Evolutionary conservation across 1,140 invertebrate genomes (phyloP).

Genomic region (Latrodectus geometricus): DNA sequence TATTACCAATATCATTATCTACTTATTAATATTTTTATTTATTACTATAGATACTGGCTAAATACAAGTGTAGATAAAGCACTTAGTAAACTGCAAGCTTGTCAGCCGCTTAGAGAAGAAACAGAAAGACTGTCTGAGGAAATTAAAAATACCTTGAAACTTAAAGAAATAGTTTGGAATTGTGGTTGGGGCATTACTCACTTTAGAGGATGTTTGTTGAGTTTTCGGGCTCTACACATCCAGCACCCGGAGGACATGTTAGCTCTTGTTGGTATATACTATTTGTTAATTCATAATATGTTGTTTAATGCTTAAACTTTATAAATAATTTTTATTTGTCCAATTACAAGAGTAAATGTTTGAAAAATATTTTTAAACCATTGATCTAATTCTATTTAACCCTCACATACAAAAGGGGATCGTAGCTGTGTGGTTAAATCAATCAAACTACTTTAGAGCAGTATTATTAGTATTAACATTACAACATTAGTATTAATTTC

Average conservation of each 20-base stretch:
- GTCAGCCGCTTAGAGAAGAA: slow-evolving; percentile 76
- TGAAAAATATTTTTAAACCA: not conserved
- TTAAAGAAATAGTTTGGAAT: slow-evolving; percentile 79
- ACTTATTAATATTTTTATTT: too few species aligned
- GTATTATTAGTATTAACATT: too few species aligned
- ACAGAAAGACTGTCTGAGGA: slow-evolving; percentile 74
- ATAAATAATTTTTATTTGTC: too few species aligned
- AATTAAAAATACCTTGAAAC: slow-evolving; percentile 69
- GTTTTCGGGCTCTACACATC: slow-evolving; percentile 74
- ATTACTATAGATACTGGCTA: slow-evolving; percentile 73
- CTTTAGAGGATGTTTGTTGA: slow-evolving; percentile 84
- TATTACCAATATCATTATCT: too few species aligned
- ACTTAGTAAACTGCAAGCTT: slow-evolving; percentile 74
- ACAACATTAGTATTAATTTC: too few species aligned
- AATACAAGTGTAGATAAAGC: slow-evolving; percentile 76
- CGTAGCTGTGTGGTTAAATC: too few species aligned
- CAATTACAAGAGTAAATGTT: not conserved
- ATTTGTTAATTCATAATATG: not conserved
- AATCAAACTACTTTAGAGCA: too few species aligned
- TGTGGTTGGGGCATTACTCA: slow-evolving; percentile 90
- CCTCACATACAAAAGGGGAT: too few species aligned
- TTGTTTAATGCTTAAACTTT: too few species aligned
- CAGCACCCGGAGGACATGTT: slow-evolving; percentile 79
- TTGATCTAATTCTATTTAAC: too few species aligned
- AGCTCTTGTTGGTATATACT: slow-evolving; percentile 66